phyloP scores from a whole-genome alignment of 2,888 invertebrate genomes.

The Caenorhabditis imperialis region DNA sequence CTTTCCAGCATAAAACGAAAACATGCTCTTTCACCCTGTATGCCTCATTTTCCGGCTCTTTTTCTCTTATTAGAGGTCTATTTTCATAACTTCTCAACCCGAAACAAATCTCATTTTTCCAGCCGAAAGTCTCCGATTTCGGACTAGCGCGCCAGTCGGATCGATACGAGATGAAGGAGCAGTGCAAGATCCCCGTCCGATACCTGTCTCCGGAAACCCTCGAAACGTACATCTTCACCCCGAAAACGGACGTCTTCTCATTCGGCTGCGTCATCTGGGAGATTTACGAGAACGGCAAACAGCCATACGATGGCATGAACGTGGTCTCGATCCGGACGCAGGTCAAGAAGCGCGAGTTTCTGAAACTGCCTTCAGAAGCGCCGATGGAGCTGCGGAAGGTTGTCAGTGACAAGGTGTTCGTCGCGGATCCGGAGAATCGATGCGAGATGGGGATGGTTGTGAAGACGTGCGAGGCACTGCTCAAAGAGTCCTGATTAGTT shows the following conservation, averaged over 20 bases:
- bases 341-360: conserved; percentile 39
- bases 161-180: conserved; percentile 19
- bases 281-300: conserved; percentile 46
- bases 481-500: too few relatives aligned
- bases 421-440: conserved; percentile 49
- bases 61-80: too few relatives aligned
- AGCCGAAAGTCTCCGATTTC: conserved; percentile 44
- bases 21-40: too few relatives aligned
- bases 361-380: conserved; percentile 28
- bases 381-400: conserved; percentile 32
- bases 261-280: conserved; percentile 58
- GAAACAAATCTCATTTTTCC: too few relatives aligned
- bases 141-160: conserved; percentile 16
- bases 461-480: too few relatives aligned
- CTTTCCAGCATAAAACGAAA: too few relatives aligned
- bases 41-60: too few relatives aligned
- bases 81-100: too few relatives aligned
- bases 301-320: conserved; percentile 46
- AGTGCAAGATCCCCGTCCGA: conserved; percentile 38
- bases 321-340: conserved; percentile 28
- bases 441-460: too few relatives aligned
- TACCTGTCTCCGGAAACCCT: conserved; percentile 53
- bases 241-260: conserved; percentile 54
- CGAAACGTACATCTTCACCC: conserved; percentile 40
- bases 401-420: conserved; percentile 33